Conservation (phyloP, 1,140 invertebrate genomes). For the Drosophila willistoni region DNA sequence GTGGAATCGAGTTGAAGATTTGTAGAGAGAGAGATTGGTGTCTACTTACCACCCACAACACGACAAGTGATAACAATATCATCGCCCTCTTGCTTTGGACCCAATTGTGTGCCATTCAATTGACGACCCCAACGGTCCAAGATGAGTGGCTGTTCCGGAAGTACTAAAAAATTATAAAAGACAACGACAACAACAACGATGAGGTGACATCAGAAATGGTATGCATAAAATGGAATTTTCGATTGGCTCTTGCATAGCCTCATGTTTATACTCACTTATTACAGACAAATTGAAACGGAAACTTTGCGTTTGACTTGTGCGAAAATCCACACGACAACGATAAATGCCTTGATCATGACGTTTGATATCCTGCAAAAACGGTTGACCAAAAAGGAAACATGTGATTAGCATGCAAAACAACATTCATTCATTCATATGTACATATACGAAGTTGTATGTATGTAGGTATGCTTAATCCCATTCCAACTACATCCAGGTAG, state of each 20-base stretch:
- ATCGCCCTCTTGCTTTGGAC: conserved; percentile 90
- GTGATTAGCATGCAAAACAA: conserved; percentile 60
- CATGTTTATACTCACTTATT: conserved; percentile 88
- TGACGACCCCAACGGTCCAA: conserved; percentile 90
- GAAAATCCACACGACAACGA: conserved; percentile 94
- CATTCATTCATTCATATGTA: conserved; percentile 1
- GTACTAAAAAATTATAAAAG: conserved; percentile 86
- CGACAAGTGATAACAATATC: conserved; percentile 86
- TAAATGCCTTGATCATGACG: conserved; percentile 93
- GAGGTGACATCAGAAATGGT: conserved; percentile 19
- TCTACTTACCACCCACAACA: conserved; percentile 85
- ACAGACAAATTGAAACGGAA: conserved; percentile 94
- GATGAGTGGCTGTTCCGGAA: conserved; percentile 92
- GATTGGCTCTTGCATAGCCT: conserved; percentile 14
- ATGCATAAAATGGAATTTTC: conserved; percentile 25
- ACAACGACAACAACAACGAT: conserved; percentile 16
- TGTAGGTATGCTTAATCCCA: too few relatives aligned
- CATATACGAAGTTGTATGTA: too few relatives aligned
- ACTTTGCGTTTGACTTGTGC: conserved; percentile 93
- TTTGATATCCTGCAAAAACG: conserved; percentile 87
- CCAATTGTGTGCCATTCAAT: conserved; percentile 88
- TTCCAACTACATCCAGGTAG: too few relatives aligned
- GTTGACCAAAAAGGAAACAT: conserved; percentile 55
- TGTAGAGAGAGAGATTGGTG: conserved; percentile 31
- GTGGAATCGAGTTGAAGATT: conserved; percentile 53